phyloP scores from a whole-genome alignment of 2,113 vertebrate genomes.

The Lamprologus callipterus region DNA sequence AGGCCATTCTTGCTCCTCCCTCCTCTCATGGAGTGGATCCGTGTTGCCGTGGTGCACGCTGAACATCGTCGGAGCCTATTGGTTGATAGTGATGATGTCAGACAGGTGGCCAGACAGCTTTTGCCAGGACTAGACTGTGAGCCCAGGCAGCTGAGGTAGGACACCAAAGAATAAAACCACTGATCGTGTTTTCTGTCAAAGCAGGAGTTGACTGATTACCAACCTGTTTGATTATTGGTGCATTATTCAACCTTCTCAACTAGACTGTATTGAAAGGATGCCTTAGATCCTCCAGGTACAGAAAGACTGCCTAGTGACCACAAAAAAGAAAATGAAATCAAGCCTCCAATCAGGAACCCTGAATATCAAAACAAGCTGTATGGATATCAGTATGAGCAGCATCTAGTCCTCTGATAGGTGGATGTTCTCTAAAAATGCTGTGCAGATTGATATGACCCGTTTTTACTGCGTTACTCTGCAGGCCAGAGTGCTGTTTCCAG shows the following conservation, averaged over 20 bases:
- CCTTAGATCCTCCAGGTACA: background rate
- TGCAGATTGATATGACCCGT: background rate
- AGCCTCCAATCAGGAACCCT: background rate
- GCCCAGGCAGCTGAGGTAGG: slow-evolving; percentile 86
- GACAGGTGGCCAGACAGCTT: slow-evolving; percentile 83
- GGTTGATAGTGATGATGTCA: slow-evolving; percentile 89
- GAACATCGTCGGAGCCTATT: slow-evolving; percentile 87
- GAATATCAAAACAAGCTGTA: background rate
- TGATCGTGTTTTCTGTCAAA: accelerated
- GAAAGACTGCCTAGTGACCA: background rate
- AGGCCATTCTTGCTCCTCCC: slow-evolving; percentile 89
- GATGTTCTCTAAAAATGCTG: background rate
- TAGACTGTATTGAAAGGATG: background rate
- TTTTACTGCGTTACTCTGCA: slow-evolving; percentile 21
- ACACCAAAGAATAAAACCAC: background rate
- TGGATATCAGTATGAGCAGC: background rate
- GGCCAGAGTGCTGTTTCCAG: slow-evolving; percentile 83
- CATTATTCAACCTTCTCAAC: background rate
- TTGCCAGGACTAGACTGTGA: slow-evolving; percentile 91
- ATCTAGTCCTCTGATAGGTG: background rate
- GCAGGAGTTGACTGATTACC: background rate
- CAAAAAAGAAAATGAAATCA: background rate
- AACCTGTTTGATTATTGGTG: background rate
- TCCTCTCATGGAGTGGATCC: slow-evolving; percentile 93
- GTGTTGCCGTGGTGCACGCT: slow-evolving; percentile 84